Base-by-base conservation (phyloP, 1,140 invertebrate species). In the Trichomalopsis sarcophagae region DNA sequence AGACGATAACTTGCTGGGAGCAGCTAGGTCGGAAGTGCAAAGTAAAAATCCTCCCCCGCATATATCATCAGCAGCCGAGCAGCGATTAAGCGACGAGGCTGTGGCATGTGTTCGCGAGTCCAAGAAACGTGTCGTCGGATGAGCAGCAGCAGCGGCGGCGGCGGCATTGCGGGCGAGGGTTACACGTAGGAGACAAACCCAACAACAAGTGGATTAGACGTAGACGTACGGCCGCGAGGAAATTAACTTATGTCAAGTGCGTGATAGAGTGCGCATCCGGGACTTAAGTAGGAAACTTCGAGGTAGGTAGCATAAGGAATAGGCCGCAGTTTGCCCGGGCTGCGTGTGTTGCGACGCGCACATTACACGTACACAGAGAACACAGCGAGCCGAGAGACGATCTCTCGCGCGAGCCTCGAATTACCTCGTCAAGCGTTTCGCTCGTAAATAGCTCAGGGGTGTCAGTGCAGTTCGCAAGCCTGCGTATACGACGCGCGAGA, bases 181-280 rank as follows among this genome's bases (percentile, higher is more conserved):
- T 47, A 76, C 40, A 62, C 55, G 55, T 62, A 50, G 40, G 40
- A 50, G 74, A 76, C 76, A 78, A 78, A 78, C 33, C 71, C 44
- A 69, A 74, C 81, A 82, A 82, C 81, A 82, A 82, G 81, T 82
- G 71, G 81, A 82, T 82, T 82, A 82, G 81, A 82, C 81, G 44
- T 62, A 82, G 81, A 82, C 81, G 44, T 74, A 82, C 81, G 81
- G 75, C 69, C 81, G 71, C 80, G 55, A 81, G 80, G 80, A 81
- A 81, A 81, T 81, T 81, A 81, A 81, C 81, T 82, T 82, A 82
- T 47, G 81, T 82, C 71, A 75, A 82, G 81, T 75, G 81, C 81
- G 69, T 82, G 81, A 82, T 82, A 75, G 81, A 82, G 71, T 82
- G 71, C 27, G 69, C 81, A 75, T 82, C 81, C 81, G 81, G 81